Conservation (phyloP, 2,113 vertebrate genomes). For the Pontoporia blainvillei region DNA sequence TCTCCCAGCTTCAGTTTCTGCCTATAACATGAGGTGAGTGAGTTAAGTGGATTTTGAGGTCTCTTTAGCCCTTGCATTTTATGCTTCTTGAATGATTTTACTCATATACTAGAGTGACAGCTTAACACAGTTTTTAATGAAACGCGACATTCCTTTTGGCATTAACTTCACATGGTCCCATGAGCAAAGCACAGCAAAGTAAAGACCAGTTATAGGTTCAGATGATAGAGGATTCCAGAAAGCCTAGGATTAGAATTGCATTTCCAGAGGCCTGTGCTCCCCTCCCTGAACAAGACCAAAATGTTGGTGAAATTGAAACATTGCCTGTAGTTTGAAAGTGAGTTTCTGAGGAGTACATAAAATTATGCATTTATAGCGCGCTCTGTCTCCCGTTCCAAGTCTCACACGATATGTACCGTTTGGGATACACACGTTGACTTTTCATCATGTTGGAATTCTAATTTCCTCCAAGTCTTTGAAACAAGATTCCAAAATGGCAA, state of each 20-base stretch:
- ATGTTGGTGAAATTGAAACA: neutral
- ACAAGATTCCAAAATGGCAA: constrained; percentile 37
- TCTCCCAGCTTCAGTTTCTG: neutral
- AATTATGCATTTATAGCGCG: constrained; percentile 45
- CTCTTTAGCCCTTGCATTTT: accelerated
- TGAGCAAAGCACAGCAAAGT: neutral
- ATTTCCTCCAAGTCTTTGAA: constrained; percentile 46
- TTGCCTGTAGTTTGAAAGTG: neutral
- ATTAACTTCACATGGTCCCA: neutral
- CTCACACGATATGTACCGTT: neutral
- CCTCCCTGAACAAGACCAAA: no score
- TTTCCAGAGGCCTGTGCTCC: neutral
- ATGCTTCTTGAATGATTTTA: neutral
- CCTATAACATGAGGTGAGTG: neutral
- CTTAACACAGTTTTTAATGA: neutral
- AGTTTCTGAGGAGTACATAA: constrained; percentile 50
- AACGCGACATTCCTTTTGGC: neutral
- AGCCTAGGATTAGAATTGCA: neutral
- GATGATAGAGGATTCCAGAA: neutral
- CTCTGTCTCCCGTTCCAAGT: neutral
- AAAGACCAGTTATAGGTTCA: neutral
- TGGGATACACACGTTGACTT: constrained; percentile 41
- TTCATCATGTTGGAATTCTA: constrained; percentile 48
- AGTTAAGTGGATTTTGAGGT: neutral
- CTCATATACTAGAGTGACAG: neutral